These are phyloP conservation scores for Trichosurus vulpecula DNA, from an alignment of 2,797 vertebrate genomes.

Conservation along the genomic window DNA sequence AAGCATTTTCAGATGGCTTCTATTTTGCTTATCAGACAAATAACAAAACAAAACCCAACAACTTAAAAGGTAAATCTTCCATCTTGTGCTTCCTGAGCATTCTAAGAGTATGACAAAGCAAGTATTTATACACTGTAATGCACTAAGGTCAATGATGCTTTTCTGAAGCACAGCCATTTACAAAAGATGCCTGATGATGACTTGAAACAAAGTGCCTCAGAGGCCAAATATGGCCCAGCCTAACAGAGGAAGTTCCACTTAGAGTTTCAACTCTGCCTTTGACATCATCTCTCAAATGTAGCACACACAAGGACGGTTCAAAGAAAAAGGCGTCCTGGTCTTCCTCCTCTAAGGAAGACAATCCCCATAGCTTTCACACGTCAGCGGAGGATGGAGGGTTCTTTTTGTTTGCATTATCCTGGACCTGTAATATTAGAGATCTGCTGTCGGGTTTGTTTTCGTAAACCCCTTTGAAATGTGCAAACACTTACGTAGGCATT, in stretches of 20 bases:
- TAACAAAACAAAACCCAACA: background rate
- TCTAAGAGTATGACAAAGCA: background rate
- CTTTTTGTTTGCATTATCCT: background rate
- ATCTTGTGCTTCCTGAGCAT: background rate
- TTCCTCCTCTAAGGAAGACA: too few relatives aligned
- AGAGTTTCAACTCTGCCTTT: background rate
- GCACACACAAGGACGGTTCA: accelerated
- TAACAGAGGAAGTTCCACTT: background rate
- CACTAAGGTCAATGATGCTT: background rate
- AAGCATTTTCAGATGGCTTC: background rate
- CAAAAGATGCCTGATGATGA: background rate
- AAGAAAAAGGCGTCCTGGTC: background rate
- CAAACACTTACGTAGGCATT: accelerated
- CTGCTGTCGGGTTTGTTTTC: background rate
- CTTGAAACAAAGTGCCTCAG: background rate
- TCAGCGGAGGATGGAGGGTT: background rate
- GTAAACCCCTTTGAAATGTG: background rate
- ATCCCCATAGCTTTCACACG: background rate
- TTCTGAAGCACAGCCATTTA: background rate
- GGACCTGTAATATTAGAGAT: background rate
- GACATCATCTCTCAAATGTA: accelerated
- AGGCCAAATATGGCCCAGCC: background rate
- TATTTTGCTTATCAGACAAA: background rate
- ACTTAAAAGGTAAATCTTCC: background rate
- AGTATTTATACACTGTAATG: accelerated